Evolutionary conservation across 2,888 invertebrate genomes (phyloP).

Genomic region (Lydus trimaculatus): DNA sequence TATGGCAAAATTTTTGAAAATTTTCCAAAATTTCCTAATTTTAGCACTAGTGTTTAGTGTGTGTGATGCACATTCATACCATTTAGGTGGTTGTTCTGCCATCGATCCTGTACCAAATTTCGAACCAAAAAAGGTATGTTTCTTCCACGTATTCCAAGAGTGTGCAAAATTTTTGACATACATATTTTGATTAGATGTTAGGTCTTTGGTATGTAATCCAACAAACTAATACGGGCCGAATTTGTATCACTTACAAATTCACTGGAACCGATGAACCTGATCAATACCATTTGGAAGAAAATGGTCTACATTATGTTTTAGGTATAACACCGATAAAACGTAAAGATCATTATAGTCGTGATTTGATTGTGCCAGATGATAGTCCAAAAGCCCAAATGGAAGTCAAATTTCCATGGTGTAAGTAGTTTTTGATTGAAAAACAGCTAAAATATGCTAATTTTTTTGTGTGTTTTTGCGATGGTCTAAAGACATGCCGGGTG

Average conservation of each 20-base stretch:
- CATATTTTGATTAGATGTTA: conserved; percentile 66
- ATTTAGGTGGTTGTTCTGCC: conserved; percentile 75
- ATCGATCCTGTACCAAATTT: conserved; percentile 78
- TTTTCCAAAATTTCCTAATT: conserved; percentile 5
- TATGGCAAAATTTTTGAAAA: background rate
- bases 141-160: background rate
- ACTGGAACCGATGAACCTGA: conserved; percentile 73
- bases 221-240: conserved; percentile 82
- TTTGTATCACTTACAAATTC: conserved; percentile 82
- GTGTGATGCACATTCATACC: conserved; percentile 69
- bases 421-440: too few relatives aligned
- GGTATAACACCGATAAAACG: conserved; percentile 79
- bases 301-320: conserved; percentile 73
- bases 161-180: background rate
- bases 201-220: conserved; percentile 86
- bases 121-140: conserved; percentile 75
- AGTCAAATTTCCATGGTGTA: conserved; percentile 72
- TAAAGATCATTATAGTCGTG: conserved; percentile 80
- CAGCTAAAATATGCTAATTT: too few relatives aligned
- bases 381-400: conserved; percentile 65
- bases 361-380: conserved; percentile 68
- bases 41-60: background rate
- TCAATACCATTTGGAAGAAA: conserved; percentile 73
- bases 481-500: conserved; percentile 57
- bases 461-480: too few relatives aligned